Evolutionary conservation across 2,113 vertebrate species (phyloP).

Genomic region (Lethenteron reissneri): DNA sequence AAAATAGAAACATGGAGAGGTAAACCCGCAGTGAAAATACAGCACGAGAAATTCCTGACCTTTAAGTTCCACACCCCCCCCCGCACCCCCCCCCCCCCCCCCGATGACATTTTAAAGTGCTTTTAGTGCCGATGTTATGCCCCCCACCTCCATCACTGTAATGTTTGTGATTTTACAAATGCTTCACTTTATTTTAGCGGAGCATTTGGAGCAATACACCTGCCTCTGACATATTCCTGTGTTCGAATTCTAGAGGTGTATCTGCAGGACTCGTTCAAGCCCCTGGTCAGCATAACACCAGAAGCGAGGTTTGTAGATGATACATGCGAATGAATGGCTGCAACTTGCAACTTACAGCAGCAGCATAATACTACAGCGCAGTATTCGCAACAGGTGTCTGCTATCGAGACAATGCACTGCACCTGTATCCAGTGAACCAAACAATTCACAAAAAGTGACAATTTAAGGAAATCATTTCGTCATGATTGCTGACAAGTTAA

Average conservation of each 20-base stretch:
- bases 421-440: too few relatives aligned
- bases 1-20: constrained; percentile 99
- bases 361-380: too few relatives aligned
- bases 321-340: background rate
- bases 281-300: constrained; percentile 79
- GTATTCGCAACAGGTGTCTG: too few relatives aligned
- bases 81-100: background rate
- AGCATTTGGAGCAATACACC: background rate
- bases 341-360: too few relatives aligned
- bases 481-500: too few relatives aligned
- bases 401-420: too few relatives aligned
- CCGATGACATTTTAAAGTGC: background rate
- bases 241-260: constrained; percentile 43
- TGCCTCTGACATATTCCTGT: background rate
- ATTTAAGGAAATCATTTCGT: too few relatives aligned
- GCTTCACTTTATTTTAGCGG: background rate
- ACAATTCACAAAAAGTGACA: too few relatives aligned
- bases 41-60: background rate
- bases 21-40: constrained; percentile 17
- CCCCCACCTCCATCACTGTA: background rate
- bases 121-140: background rate
- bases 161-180: background rate
- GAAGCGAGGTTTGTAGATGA: constrained; percentile 44
- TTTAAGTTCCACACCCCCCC: background rate
- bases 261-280: constrained; percentile 88